phyloP scores from a whole-genome alignment of 2,113 vertebrate genomes.

The Chlorocebus sabaeus region DNA sequence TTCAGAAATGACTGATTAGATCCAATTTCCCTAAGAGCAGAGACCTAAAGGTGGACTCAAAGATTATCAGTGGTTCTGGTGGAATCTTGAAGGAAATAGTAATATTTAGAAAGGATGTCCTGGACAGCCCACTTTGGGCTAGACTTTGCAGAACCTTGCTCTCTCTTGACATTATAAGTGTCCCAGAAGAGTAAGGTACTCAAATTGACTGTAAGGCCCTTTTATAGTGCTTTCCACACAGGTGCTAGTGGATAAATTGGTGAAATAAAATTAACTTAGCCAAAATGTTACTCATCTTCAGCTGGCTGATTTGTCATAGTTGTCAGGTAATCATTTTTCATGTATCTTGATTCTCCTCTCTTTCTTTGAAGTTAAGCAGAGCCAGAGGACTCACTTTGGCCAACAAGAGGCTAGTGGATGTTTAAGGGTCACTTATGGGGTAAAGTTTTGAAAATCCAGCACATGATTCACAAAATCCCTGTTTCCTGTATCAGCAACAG shows the following conservation, averaged over 20 bases:
- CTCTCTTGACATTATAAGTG: not conserved
- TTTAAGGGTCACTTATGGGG: not conserved
- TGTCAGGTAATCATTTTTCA: not conserved
- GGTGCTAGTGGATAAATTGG: not conserved
- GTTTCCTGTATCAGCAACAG: constrained; percentile 26
- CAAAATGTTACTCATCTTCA: not conserved
- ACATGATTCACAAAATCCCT: not conserved
- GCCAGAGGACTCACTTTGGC: not conserved
- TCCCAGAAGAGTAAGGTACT: not conserved
- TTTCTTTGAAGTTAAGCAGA: not conserved
- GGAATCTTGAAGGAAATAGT: not conserved
- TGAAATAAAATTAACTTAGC: not conserved
- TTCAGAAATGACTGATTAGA: not conserved
- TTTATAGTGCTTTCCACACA: not conserved
- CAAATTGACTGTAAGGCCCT: not conserved
- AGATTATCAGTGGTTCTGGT: not conserved
- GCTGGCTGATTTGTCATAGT: not conserved
- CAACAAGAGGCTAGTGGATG: not conserved
- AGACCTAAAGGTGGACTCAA: not conserved
- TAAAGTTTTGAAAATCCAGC: constrained; percentile 36
- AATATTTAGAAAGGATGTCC: constrained; percentile 23
- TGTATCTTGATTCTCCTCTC: not conserved
- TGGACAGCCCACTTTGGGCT: not conserved
- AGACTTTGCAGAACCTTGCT: not conserved
- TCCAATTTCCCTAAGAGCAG: not conserved